Percentiles rank a stretch among this genome's conserved stretches.
These are phyloP conservation scores for Polyommatus iphigenia DNA, from an alignment of 2,888 invertebrate species.

Conservation along the genomic window DNA sequence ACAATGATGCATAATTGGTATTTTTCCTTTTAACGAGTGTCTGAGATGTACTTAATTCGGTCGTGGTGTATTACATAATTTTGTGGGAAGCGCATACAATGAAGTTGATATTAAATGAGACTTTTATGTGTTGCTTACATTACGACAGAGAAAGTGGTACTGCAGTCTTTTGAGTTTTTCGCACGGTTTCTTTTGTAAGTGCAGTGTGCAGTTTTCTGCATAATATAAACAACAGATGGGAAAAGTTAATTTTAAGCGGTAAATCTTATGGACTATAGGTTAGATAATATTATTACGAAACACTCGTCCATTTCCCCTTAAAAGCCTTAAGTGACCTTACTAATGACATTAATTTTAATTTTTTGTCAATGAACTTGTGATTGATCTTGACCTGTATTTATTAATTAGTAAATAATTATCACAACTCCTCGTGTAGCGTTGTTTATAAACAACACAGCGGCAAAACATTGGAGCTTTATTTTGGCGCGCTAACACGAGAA, in stretches of 20 bases:
- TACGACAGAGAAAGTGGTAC: conserved; percentile 37
- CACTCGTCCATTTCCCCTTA: conserved; percentile 35
- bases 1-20: conserved; percentile 57
- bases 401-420: conserved; percentile 28
- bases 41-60: conserved; percentile 38
- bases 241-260: not conserved
- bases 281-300: not conserved
- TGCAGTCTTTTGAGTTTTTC: conserved; percentile 53
- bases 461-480: not conserved
- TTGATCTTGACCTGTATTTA: conserved; percentile 35
- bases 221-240: conserved; percentile 7
- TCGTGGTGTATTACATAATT: conserved; percentile 56
- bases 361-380: conserved; percentile 31
- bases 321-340: conserved; percentile 30
- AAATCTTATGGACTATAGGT: not conserved
- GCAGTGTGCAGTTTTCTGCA: conserved; percentile 21
- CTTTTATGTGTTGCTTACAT: conserved; percentile 37
- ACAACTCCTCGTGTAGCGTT: not conserved
- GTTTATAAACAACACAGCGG: conserved; percentile 12
- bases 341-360: conserved; percentile 35
- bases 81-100: conserved; percentile 52
- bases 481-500: not conserved
- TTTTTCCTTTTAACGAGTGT: conserved; percentile 46
- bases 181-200: conserved; percentile 53
- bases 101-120: conserved; percentile 38